phyloP scores from a whole-genome alignment of 2,888 invertebrate species.

The Eristalis arbustorum region DNA sequence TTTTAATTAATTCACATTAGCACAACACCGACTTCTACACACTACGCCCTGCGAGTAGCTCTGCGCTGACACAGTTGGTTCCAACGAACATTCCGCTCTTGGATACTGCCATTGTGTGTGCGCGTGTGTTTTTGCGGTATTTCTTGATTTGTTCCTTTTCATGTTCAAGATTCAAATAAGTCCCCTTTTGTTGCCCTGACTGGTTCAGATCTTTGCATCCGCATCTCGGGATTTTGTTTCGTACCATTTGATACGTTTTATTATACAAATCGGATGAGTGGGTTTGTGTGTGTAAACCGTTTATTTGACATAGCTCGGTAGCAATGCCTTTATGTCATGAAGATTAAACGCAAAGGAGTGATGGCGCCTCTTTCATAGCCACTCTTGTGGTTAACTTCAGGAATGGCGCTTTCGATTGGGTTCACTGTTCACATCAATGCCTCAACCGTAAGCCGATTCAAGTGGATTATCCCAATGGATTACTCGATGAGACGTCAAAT shows the following conservation, averaged over 20 bases:
- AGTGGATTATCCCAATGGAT: not conserved
- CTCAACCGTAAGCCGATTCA: not conserved
- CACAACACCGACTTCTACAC: not conserved
- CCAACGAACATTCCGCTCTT: not conserved
- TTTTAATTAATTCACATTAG: slow-evolving; percentile 37
- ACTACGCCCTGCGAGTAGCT: not conserved
- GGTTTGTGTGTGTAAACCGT: not conserved
- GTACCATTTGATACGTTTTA: slow-evolving; percentile 11
- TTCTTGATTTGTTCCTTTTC: not conserved
- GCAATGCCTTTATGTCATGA: not conserved
- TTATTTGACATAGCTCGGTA: not conserved
- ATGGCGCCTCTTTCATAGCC: not conserved
- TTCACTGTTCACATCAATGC: not conserved
- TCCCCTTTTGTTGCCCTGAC: not conserved
- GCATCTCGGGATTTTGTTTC: not conserved
- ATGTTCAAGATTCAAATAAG: not conserved
- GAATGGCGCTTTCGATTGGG: not conserved
- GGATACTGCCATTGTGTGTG: not conserved
- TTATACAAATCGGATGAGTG: slow-evolving; percentile 11
- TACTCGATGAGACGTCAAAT: not conserved
- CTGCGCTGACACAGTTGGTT: not conserved
- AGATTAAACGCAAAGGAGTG: not conserved
- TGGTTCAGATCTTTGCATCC: not conserved
- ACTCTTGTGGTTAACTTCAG: not conserved
- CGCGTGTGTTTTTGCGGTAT: not conserved